Percentiles rank a stretch among this genome's conserved stretches.
Evolutionary conservation across 2,797 vertebrate genomes (phyloP).

Genomic region (Hybognathus amarus): DNA sequence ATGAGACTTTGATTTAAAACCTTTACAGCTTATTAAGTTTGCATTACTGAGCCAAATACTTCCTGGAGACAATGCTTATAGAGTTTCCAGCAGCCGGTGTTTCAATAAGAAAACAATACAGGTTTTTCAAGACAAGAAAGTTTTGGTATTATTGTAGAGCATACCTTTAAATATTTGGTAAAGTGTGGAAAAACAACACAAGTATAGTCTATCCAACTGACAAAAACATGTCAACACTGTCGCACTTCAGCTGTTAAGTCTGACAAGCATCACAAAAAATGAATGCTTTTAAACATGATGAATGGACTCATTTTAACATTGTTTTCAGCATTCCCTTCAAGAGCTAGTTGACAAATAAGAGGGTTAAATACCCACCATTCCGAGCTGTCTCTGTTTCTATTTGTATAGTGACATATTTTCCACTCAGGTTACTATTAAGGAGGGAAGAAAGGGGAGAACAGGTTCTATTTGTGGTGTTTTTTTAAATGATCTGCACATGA

Average conservation of each 20-base stretch:
- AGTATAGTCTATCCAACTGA: background rate
- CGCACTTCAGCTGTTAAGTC: background rate
- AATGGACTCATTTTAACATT: slow-evolving; percentile 5
- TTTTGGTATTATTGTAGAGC: background rate
- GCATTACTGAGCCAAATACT: background rate
- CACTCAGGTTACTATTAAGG: background rate
- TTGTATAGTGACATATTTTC: slow-evolving; percentile 4
- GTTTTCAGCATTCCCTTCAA: background rate
- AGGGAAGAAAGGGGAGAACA: background rate
- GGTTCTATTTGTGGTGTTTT: slow-evolving; percentile 5
- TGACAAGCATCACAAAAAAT: background rate
- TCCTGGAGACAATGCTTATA: background rate
- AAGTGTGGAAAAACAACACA: background rate
- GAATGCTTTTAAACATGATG: background rate
- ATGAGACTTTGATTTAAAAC: background rate
- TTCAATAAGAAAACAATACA: background rate
- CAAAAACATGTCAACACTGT: slow-evolving; percentile 22
- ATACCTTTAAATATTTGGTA: background rate
- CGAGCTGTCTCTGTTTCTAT: background rate
- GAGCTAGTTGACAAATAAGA: background rate
- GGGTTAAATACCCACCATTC: background rate
- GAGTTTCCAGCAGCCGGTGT: background rate
- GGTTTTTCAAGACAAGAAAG: background rate
- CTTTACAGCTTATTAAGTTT: background rate
- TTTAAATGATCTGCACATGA: background rate